phyloP scores from a whole-genome alignment of 1,140 invertebrate genomes.

The Lepidotrigona ventralis region DNA sequence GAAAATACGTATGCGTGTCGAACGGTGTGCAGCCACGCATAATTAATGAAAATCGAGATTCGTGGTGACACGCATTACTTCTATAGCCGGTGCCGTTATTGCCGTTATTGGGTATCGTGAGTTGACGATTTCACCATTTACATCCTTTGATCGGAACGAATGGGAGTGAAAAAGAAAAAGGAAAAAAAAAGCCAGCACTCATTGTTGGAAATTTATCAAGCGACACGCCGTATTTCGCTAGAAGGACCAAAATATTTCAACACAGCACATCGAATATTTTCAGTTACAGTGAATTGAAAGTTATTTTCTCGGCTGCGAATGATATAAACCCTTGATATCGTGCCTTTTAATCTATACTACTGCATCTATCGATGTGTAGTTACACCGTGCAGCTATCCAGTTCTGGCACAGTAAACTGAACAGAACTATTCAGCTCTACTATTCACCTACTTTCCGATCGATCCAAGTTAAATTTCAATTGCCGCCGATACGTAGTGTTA shows the following conservation, averaged over 20 bases:
- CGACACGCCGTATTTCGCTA: not conserved
- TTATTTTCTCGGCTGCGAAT: not conserved
- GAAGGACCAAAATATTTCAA: too few relatives aligned
- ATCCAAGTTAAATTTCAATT: not conserved
- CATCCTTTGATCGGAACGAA: not conserved
- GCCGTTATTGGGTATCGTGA: not conserved
- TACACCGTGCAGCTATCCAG: not conserved
- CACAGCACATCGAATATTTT: not conserved
- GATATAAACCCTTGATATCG: not conserved
- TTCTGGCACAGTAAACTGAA: not conserved
- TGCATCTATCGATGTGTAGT: not conserved
- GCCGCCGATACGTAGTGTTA: not conserved
- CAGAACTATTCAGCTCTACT: not conserved
- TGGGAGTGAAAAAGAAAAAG: not conserved
- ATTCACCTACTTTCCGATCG: not conserved
- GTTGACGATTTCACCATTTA: constrained; percentile 32
- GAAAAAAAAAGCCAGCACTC: not conserved
- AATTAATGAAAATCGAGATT: constrained; percentile 60
- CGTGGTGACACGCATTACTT: constrained; percentile 14
- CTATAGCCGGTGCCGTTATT: not conserved
- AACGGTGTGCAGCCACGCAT: constrained; percentile 31
- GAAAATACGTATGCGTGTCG: constrained; percentile 41
- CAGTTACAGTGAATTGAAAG: not conserved
- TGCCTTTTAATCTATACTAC: not conserved
- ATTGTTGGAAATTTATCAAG: not conserved